These are phyloP conservation scores for Mycteria americana DNA, from an alignment of 2,797 vertebrate genomes.

Conservation along the genomic window DNA sequence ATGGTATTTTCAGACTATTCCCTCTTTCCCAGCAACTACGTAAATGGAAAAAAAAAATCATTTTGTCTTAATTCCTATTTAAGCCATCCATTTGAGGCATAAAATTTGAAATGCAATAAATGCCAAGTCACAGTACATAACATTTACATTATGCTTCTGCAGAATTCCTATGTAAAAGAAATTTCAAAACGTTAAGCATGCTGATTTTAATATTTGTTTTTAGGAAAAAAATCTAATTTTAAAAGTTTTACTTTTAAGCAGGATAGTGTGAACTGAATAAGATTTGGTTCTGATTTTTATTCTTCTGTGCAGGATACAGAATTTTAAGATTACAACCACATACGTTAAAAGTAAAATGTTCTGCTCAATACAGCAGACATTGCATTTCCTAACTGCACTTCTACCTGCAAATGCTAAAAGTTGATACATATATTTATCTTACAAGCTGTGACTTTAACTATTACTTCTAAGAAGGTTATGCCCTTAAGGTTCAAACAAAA, in stretches of 20 bases:
- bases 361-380: background rate
- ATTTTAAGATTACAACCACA: background rate
- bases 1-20: conserved; percentile 67
- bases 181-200: background rate
- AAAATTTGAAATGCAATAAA: conserved; percentile 7
- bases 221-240: background rate
- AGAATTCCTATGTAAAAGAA: background rate
- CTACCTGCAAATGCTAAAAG: background rate
- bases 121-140: background rate
- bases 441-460: background rate
- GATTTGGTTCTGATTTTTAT: background rate
- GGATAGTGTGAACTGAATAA: background rate
- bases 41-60: background rate
- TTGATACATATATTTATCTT: background rate
- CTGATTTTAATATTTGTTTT: background rate
- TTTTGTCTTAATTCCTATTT: conserved; percentile 18
- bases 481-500: background rate
- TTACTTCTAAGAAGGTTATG: background rate
- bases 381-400: background rate
- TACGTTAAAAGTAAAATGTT: background rate
- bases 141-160: background rate
- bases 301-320: background rate
- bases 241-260: background rate
- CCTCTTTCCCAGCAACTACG: conserved; percentile 59
- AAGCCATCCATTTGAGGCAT: background rate